Evolutionary conservation across 1,140 invertebrate genomes (phyloP), one percentile per base, ranked within the genome.

Genomic region (Agraylea sexmaculata): DNA sequence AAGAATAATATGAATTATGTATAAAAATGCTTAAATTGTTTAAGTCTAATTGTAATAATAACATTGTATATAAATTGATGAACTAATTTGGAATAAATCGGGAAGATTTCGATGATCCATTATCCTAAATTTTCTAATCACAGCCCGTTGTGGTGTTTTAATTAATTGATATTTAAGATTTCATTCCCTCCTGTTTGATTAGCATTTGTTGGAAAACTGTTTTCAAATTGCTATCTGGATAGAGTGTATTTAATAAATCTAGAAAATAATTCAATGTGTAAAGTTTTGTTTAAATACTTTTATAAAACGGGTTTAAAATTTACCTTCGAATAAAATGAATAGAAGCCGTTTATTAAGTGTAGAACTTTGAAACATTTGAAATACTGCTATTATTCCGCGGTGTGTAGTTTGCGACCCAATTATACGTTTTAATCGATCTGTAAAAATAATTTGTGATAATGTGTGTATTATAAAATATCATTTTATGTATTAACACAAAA

Each of bases 361-460:
- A 50, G 79, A 76, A 45, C 82, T 74, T 69, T 95, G 90, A 51
- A 92, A 80, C 47, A 93, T 68, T 53, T 90, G 82, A 56, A 92
- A 94, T 3, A 93, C 77, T 21, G 80, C 80, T n/a, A 87, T 61
- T 1, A 94, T 66, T n/a, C 91, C 91, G 40, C 78, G 73, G 19
- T 85, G 66, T 5, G 87, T 87, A 4, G 89, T 90, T 52, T 93
- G 87, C 46, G 80, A 85, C 1, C 92, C 91, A 45, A 95, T 82
- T 48, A 95, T 80, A 58, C 88, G 85, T 54, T 87, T 81, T 35
- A 96, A 62, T 61, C 96, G 88, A 67, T 94, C 89, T 73, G 71
- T 54, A 56, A 77, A 49, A 15, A 41, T 17, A 41, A 35, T 36
- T 51, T 43, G 36, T 37, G 13, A 30, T 25, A n/a, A 33, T 28